phyloP scores from a whole-genome alignment of 2,797 vertebrate genomes.

The Bradypus variegatus region DNA sequence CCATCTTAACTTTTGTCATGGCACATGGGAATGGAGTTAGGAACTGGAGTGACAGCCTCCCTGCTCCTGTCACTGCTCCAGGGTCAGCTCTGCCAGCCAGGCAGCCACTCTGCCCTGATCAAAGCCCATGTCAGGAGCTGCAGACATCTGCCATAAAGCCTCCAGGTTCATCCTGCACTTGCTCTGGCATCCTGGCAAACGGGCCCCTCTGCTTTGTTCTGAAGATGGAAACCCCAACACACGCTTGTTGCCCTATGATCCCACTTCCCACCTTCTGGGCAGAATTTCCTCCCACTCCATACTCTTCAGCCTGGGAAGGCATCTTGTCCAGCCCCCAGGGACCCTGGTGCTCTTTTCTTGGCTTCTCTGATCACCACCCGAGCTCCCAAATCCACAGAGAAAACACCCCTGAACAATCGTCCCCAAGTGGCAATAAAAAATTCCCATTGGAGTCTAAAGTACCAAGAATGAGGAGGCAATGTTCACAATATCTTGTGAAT shows the following conservation, averaged over 20 bases:
- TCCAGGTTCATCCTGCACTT: fast-evolving
- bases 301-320: not conserved
- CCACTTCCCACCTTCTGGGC: not conserved
- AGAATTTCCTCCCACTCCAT: not conserved
- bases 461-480: not conserved
- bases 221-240: not conserved
- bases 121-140: fast-evolving
- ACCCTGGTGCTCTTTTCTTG: too few species aligned
- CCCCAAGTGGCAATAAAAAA: not conserved
- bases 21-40: fast-evolving
- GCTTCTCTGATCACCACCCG: not conserved
- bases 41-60: not conserved
- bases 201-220: not conserved
- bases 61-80: fast-evolving
- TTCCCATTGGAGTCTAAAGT: not conserved
- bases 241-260: fast-evolving
- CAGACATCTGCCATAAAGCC: not conserved
- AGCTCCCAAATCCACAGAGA: not conserved
- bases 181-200: too few species aligned
- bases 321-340: not conserved
- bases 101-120: not conserved
- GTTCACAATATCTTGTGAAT: not conserved
- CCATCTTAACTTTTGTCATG: fast-evolving
- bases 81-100: not conserved
- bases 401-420: not conserved